A percentile compares a stretch with the other conserved stretches of the same genome.
Conservation (phyloP, 2,888 invertebrate genomes). For the Drosophila helvetica region DNA sequence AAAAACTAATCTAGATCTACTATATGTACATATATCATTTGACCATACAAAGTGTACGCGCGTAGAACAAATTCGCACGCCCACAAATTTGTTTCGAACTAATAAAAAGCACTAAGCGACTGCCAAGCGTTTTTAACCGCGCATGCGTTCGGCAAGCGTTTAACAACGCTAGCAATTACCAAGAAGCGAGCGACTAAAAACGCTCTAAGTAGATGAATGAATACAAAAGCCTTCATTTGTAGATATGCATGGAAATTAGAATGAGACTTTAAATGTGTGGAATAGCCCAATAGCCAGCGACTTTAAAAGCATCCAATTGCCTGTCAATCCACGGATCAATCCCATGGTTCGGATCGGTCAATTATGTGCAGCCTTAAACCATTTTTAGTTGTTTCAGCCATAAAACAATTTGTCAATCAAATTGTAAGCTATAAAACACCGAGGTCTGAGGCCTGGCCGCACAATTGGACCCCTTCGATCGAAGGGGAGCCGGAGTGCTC, state of each 20-base stretch:
- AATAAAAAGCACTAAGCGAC: conserved; percentile 14
- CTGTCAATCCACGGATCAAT: conserved; percentile 57
- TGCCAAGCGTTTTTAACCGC: conserved; percentile 19
- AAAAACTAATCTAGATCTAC: conserved; percentile 31
- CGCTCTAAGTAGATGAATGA: neutral
- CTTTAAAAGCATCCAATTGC: conserved; percentile 25
- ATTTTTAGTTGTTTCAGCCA: conserved; percentile 34
- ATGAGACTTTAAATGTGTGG: neutral
- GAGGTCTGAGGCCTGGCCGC: conserved; percentile 8
- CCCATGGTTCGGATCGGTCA: conserved; percentile 52
- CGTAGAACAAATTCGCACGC: conserved; percentile 25
- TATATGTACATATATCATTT: neutral
- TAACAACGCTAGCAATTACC: conserved; percentile 26
- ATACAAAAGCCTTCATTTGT: too few relatives aligned
- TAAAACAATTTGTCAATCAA: conserved; percentile 73
- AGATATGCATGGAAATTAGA: neutral
- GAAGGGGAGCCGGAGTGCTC: conserved; percentile 11
- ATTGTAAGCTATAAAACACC: conserved; percentile 33
- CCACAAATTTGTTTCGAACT: conserved; percentile 23
- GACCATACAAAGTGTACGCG: conserved; percentile 38
- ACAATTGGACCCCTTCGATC: conserved; percentile 9
- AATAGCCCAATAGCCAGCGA: neutral
- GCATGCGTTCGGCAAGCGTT: conserved; percentile 25
- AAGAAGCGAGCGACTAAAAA: conserved; percentile 4
- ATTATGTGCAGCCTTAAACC: conserved; percentile 64